Conservation (phyloP, 1,140 invertebrate species). For the Procambarus virginalis region DNA sequence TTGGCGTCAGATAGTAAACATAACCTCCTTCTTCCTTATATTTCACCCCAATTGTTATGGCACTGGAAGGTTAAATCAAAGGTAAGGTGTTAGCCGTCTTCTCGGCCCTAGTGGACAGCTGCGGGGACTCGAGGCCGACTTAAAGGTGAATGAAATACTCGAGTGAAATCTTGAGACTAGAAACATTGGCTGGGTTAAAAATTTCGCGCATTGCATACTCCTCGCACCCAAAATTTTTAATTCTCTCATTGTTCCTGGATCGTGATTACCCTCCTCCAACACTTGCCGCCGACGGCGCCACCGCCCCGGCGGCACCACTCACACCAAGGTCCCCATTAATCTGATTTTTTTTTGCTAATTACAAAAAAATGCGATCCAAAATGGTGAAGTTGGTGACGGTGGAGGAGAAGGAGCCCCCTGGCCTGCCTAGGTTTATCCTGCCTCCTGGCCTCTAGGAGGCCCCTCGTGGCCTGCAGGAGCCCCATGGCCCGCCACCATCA, state of each 20-base stretch:
- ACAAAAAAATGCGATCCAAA: slow-evolving; percentile 28
- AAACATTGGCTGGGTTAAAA: slow-evolving; percentile 44
- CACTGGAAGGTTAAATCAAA: not conserved
- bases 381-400: slow-evolving; percentile 29
- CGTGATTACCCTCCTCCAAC: not conserved
- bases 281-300: no score
- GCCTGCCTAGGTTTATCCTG: not conserved
- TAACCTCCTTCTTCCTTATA: slow-evolving; percentile 18
- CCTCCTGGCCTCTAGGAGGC: not conserved
- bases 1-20: slow-evolving; percentile 51
- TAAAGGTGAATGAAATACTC: not conserved
- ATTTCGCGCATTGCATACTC: slow-evolving; percentile 36
- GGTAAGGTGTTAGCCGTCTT: not conserved
- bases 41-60: not conserved
- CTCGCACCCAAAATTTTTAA: not conserved
- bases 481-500: not conserved
- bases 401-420: not conserved
- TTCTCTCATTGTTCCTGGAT: not conserved
- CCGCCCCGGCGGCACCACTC: no score
- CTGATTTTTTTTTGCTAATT: not conserved
- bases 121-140: not conserved
- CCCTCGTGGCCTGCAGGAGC: no score
- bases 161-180: slow-evolving; percentile 33
- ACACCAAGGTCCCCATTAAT: no score
- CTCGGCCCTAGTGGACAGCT: not conserved